phyloP scores from a whole-genome alignment of 2,888 invertebrate genomes.

The Lithophane leautieri region DNA sequence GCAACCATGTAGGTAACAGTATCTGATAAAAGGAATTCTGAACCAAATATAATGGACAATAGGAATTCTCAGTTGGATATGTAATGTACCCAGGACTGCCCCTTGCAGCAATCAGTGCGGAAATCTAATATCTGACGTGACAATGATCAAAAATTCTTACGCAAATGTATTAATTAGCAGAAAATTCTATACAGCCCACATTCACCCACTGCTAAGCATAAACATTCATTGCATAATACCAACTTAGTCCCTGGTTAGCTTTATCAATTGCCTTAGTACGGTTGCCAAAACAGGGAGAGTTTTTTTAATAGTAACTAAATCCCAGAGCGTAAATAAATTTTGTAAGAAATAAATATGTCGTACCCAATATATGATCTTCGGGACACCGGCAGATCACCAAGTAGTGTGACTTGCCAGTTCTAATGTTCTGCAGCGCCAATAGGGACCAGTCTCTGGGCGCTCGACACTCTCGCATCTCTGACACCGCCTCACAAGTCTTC shows the following conservation, averaged over 20 bases:
- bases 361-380: conserved; percentile 95
- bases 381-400: conserved; percentile 97
- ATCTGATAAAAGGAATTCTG: conserved; percentile 53
- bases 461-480: conserved; percentile 96
- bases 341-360: conserved; percentile 21
- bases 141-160: conserved; percentile 24
- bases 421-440: conserved; percentile 96
- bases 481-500: conserved; percentile 98
- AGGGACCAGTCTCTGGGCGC: conserved; percentile 97
- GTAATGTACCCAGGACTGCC: conserved; percentile 38
- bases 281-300: neutral
- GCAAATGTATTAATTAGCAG: conserved; percentile 6
- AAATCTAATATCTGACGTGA: conserved; percentile 25
- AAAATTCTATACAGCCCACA: conserved; percentile 15
- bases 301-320: neutral
- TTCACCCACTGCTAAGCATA: neutral
- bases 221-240: neutral
- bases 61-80: conserved; percentile 43
- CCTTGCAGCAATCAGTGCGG: conserved; percentile 32
- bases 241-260: neutral
- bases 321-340: neutral
- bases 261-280: conserved; percentile 16
- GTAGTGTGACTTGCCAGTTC: conserved; percentile 98
- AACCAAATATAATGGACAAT: conserved; percentile 54
- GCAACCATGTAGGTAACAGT: conserved; percentile 39